Base-by-base conservation (phyloP, 2,888 invertebrate species). In the Chromoteleia sp. region DNA sequence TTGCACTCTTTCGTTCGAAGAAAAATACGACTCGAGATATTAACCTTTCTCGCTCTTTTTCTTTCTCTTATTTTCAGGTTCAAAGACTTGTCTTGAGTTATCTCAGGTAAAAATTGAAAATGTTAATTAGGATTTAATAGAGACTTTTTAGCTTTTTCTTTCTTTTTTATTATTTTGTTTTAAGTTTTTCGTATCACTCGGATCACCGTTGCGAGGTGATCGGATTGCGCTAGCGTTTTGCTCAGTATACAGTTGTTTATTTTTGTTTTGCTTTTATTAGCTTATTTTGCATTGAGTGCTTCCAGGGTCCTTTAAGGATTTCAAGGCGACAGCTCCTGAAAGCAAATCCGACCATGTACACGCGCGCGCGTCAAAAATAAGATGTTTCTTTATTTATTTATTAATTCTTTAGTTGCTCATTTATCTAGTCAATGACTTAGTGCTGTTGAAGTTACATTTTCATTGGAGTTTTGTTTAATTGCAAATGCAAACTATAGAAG, bases 271-370 rank as follows among this genome's bases (percentile, higher is more conserved):
- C 36, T 71, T 45, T 76, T 54, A n/a, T 65, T 73, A 73, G 48
- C 58, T 67, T 80, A 59, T 83, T 84, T 85, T 78, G 84, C 84
- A 85, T 77, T 70, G 83, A 85, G 82, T 85, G 84, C 84, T 84
- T 86, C 85, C 85, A 86, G 84, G 83, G 84, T 89, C 90, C 86
- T 88, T 88, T 83, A 91, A 90, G 89, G 88, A 90, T 91, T 92
- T 92, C 91, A 91, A 90, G 92, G 92, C 87, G 92, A 92, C 91
- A 91, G 91, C 90, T 92, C 92, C 92, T 92, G 92, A 91, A 91
- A 92, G 85, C 91, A 91, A 89, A 91, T 87, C 86, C 87, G 88
- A 86, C 86, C 89, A 87, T 90, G 88, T 89, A 89, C 87, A 88
- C 89, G 84, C 85, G 83, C 86, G 82, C 75, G 79, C 50, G 67